Evolutionary conservation across 2,113 vertebrate species (phyloP).

Genomic region (Brachionichthys hirsutus): DNA sequence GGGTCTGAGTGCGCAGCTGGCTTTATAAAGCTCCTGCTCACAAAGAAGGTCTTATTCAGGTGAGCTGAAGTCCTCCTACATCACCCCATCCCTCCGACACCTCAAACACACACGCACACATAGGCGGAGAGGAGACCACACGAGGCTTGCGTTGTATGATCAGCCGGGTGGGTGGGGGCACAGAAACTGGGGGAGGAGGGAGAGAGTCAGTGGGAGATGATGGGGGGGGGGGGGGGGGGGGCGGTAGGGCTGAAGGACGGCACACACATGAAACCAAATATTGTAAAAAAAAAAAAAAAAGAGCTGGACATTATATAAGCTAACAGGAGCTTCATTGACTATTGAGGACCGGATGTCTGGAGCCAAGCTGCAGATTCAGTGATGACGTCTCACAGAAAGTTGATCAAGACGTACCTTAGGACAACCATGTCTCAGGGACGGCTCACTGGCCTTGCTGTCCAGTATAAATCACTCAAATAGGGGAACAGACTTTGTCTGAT

Average conservation of each 20-base stretch:
- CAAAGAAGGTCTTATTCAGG: conserved; percentile 76
- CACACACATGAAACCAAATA: conserved; percentile 50
- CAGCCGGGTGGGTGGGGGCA: conserved; percentile 15
- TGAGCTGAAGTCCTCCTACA: conserved; percentile 36
- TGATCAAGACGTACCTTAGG: too few relatives aligned
- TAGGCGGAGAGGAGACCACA: conserved; percentile 21
- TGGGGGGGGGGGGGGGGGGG: conserved; percentile 17
- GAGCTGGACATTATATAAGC: conserved; percentile 63
- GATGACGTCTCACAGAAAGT: conserved; percentile 9
- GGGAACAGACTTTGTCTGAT: too few relatives aligned
- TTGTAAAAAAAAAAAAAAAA: conserved; percentile 35
- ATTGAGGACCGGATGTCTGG: conserved; percentile 33
- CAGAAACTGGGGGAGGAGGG: conserved; percentile 38
- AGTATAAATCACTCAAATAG: too few relatives aligned
- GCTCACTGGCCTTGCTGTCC: too few relatives aligned
- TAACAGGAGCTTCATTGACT: conserved; percentile 70
- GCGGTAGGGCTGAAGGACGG: conserved; percentile 19
- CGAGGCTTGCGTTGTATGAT: conserved; percentile 14
- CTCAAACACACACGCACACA: conserved; percentile 13
- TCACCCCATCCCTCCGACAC: conserved; percentile 6
- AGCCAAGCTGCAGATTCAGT: conserved; percentile 26
- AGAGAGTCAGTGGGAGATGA: conserved; percentile 4
- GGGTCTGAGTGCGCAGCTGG: not conserved
- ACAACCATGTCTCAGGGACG: too few relatives aligned
- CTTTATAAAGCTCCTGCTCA: conserved; percentile 71